A percentile compares a stretch with the other conserved stretches of the same genome.
These are phyloP conservation scores for Panulirus ornatus DNA, from an alignment of 1,140 invertebrate genomes.

Conservation along the genomic window DNA sequence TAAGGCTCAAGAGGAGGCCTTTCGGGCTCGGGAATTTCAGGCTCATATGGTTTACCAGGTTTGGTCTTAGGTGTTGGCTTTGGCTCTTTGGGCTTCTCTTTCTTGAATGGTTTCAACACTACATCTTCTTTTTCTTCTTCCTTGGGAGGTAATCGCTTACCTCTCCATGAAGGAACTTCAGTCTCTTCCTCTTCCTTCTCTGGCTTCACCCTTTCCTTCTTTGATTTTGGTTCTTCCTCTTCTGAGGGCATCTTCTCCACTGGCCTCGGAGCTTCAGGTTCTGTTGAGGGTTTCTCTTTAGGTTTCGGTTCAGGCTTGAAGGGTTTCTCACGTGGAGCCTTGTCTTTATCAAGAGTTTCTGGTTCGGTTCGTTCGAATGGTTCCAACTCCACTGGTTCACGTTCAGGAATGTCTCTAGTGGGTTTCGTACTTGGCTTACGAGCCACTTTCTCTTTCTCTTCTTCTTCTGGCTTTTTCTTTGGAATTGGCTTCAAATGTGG, in stretches of 20 bases:
- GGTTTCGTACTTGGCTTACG: constrained; percentile 58
- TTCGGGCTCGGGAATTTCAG: constrained; percentile 58
- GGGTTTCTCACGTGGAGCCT: constrained; percentile 49
- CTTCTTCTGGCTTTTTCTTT: constrained; percentile 59
- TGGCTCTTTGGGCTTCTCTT: constrained; percentile 56
- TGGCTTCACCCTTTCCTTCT: constrained; percentile 50
- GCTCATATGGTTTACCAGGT: constrained; percentile 50
- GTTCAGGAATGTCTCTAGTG: constrained; percentile 50
- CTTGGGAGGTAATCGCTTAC: constrained; percentile 45
- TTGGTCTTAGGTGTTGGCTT: constrained; percentile 53
- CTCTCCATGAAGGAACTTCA: constrained; percentile 57
- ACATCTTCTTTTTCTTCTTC: constrained; percentile 75
- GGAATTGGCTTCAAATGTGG: constrained; percentile 64
- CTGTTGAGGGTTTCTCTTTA: constrained; percentile 32
- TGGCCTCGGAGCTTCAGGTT: constrained; percentile 42
- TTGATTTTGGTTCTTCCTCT: constrained; percentile 35
- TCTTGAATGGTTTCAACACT: constrained; percentile 68
- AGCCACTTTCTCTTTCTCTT: constrained; percentile 54
- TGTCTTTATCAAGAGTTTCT: constrained; percentile 55
- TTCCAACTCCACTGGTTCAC: constrained; percentile 62
- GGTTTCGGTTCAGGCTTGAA: constrained; percentile 59
- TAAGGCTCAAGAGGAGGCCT: constrained; percentile 49
- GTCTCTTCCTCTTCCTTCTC: constrained; percentile 49
- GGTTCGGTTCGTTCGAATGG: constrained; percentile 55
- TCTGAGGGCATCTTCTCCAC: constrained; percentile 1